Percentiles rank a stretch among this genome's conserved stretches.
These are phyloP conservation scores for Sinhomidia bicolor DNA, from an alignment of 2,888 invertebrate genomes.

Conservation along the genomic window DNA sequence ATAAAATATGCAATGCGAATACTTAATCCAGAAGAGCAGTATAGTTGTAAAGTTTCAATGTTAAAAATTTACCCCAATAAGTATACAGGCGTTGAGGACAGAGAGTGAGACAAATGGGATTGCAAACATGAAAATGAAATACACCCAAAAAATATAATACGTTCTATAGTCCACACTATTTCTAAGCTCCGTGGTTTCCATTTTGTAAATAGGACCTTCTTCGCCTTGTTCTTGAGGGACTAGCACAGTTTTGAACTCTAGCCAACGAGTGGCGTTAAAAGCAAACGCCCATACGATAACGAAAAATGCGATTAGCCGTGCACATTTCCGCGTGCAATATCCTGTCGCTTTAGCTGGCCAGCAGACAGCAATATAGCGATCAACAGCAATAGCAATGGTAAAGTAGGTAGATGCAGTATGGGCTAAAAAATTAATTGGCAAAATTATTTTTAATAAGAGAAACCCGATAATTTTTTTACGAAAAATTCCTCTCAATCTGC, in stretches of 20 bases:
- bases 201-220: constrained; percentile 46
- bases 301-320: not conserved
- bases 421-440: constrained; percentile 51
- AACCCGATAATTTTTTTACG: no score
- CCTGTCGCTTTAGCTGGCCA: constrained; percentile 40
- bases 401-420: constrained; percentile 75
- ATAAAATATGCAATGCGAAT: not conserved
- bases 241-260: constrained; percentile 56
- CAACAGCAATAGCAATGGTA: constrained; percentile 73
- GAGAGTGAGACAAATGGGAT: constrained; percentile 74
- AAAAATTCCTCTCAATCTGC: not conserved
- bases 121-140: constrained; percentile 75
- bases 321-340: constrained; percentile 66
- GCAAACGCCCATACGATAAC: constrained; percentile 61
- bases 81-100: constrained; percentile 73
- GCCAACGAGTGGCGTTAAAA: constrained; percentile 72
- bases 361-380: constrained; percentile 64
- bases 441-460: not conserved
- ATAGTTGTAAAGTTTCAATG: no score
- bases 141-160: constrained; percentile 77
- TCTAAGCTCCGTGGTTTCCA: constrained; percentile 74
- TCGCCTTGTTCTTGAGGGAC: not conserved
- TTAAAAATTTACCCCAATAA: constrained; percentile 68
- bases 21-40: no score
- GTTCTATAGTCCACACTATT: constrained; percentile 68